A percentile compares a stretch with the other conserved stretches of the same genome.
Evolutionary conservation across 2,113 vertebrate species (phyloP).

Genomic region (Dinomys branickii): DNA sequence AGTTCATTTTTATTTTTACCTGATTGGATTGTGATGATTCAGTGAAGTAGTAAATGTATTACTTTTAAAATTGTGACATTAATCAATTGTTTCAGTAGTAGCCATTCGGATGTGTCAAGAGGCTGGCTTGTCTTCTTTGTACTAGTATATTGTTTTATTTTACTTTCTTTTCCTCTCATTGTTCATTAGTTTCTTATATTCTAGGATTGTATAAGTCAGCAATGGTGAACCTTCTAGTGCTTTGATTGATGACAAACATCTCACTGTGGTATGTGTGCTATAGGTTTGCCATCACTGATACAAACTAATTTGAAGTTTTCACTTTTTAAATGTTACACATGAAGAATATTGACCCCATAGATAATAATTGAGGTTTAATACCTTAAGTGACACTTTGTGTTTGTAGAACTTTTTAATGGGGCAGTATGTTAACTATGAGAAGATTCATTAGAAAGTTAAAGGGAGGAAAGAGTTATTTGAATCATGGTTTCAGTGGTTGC

Average conservation of each 20-base stretch:
- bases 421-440: neutral
- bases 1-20: neutral
- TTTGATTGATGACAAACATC: neutral
- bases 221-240: neutral
- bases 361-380: neutral
- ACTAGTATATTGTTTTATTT: neutral
- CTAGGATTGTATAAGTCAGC: neutral
- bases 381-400: neutral
- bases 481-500: neutral
- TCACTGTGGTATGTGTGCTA: neutral
- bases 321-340: neutral
- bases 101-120: neutral
- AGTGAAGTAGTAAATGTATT: neutral
- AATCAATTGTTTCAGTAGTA: neutral
- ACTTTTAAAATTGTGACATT: constrained; percentile 23
- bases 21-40: neutral
- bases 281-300: neutral
- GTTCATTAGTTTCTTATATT: neutral
- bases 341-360: neutral
- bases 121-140: neutral
- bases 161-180: neutral
- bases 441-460: neutral
- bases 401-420: neutral
- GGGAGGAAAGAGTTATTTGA: neutral
- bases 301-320: constrained; percentile 10